Base-by-base conservation (phyloP, 2,888 invertebrate genomes). In the Cryptosula pallasiana region DNA sequence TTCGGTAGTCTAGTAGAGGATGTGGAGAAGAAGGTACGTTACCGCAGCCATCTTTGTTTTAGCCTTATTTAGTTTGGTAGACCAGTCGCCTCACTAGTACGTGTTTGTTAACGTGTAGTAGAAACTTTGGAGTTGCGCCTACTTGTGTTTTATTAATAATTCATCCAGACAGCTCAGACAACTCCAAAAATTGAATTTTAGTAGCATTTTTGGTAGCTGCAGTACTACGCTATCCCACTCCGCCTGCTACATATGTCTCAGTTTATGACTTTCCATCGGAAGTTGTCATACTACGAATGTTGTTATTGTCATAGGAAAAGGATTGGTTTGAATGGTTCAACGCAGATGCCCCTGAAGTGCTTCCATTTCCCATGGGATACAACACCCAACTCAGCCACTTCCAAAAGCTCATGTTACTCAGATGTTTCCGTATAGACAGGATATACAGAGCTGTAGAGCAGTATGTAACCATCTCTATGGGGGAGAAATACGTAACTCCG, bases 381-480 rank as follows among this genome's bases (percentile, higher is more conserved):
- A 88, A 89, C n/a, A 85, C 88, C 1, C 87, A 81, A 13, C 81
- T 92, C 76, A 84, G 86, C 27, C 87, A 90, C 0, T 87, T 90
- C 80, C 87, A 93, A 83, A 85, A 89, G 72, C 86, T 95, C 71
- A 91, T 95, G 91, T 82, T 95, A 73, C 86, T 95, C 71, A 88
- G 95, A 25, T 95, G 95, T 82, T 94, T 95, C 87, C 89, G 95
- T 32, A 89, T 93, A 25, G 95, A 95, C 86, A 88, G 95, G 75
- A 91, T 95, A 72, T 93, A 91, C 86, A 88, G 92, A 76, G 91
- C 92, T n/a, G 89, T 95, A 76, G 91, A 91, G 35, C 89, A 91
- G 82, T 95, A 91, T 83, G 92, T 95, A 78, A 90, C 89, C 1
- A 87, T 88, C 77, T 89, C 89, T 5, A 92, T 95, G 92, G 93